Base-by-base conservation (phyloP, 2,888 invertebrate genomes). In the Coremacera marginata region DNA sequence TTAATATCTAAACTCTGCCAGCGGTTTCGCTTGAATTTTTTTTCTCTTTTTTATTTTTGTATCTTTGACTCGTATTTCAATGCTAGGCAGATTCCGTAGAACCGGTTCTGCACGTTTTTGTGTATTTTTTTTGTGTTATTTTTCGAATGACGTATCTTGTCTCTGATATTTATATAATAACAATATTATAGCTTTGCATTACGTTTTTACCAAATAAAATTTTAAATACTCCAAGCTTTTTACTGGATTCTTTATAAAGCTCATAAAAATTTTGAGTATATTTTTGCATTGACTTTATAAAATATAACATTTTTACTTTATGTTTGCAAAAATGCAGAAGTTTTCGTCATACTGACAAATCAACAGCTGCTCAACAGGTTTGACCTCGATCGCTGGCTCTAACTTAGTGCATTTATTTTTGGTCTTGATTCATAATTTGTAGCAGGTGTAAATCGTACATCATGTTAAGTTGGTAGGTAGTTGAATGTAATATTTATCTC, bases 321-420 rank as follows among this genome's bases (percentile, higher is more conserved):
- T 25, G 25, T 60, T 60, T 19, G 60, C 60, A 60, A 60, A 60
- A 60, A 5, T 27, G 60, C 60, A 60, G 25, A 11, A 22, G 25
- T 60, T 25, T 25, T 19, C 9, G 25, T 27, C 14, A 44, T 14
- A 14, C 37, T 44, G 44, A 44, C 44, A 11, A n/a, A 44, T 44
- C 14, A 60, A 27, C 60, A 60, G 60, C 60, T 60, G 60, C 27
- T 60, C 60, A 60, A 60, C 60, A 60, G 60, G 60, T 60, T 60
- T 60, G 14, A 55, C 44, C 44, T 44, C 44, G 14, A 44, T 2
- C 60, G 7, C 11, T 27, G 9, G 4, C 16, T 27, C 27, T 27
- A 5, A 60, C 9, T 60, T 60, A 4, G 25, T 7, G 7, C 25
- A 16, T 5, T 27, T 55, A 9, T 19, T 55, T 55, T 19, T 60